phyloP scores from a whole-genome alignment of 2,797 vertebrate genomes.

The Poecile montanus region DNA sequence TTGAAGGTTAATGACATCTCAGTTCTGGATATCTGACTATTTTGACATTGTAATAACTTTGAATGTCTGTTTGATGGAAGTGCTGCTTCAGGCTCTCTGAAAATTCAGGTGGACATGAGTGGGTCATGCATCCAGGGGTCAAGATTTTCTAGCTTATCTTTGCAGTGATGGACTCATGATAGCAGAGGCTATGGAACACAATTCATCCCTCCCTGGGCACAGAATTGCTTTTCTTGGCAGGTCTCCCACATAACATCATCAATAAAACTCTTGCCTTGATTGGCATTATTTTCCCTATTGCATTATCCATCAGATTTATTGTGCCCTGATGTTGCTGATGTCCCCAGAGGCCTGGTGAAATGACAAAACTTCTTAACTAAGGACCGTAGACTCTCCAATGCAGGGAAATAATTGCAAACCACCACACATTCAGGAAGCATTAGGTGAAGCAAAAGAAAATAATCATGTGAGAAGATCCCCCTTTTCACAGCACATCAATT shows the following conservation, averaged over 20 bases:
- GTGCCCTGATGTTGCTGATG: not conserved
- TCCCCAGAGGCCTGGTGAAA: not conserved
- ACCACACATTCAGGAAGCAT: not conserved
- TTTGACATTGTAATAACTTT: not conserved
- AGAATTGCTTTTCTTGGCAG: not conserved
- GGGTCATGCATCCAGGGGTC: not conserved
- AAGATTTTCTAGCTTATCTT: not conserved
- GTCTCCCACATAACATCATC: not conserved
- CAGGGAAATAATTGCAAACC: not conserved
- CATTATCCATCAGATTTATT: not conserved
- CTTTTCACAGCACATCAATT: slow-evolving; percentile 7
- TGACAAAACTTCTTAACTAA: not conserved
- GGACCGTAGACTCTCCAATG: not conserved
- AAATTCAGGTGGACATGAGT: not conserved
- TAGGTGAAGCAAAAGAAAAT: not conserved
- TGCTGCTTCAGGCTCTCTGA: not conserved
- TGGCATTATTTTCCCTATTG: not conserved
- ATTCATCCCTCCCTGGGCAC: not conserved
- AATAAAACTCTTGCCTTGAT: not conserved
- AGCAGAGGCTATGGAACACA: not conserved
- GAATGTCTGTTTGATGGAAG: not conserved
- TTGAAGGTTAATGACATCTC: not conserved
- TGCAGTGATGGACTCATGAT: not conserved
- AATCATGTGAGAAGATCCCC: not conserved
- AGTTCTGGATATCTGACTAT: not conserved